phyloP scores from a whole-genome alignment of 1,140 invertebrate species.

The Riptortus pedestris region DNA sequence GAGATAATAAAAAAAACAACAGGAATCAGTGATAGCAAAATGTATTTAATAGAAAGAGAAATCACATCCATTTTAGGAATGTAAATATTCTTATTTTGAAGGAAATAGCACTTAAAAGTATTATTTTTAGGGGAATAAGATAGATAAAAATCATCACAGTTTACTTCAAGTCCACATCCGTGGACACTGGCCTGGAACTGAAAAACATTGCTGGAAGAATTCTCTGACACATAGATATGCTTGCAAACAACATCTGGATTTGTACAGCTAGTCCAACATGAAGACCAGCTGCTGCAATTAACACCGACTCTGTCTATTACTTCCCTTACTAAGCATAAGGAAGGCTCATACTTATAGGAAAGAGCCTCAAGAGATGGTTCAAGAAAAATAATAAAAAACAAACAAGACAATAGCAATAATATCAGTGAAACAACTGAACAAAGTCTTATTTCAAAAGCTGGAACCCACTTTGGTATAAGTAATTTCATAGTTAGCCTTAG shows the following conservation, averaged over 20 bases:
- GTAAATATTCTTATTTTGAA: not conserved
- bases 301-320: slow-evolving; percentile 26
- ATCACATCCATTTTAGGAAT: not conserved
- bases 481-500: not conserved
- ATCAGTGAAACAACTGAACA: slow-evolving; percentile 5
- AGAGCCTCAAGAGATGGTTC: not conserved
- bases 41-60: not conserved
- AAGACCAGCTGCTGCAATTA: slow-evolving; percentile 36
- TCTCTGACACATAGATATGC: slow-evolving; percentile 33
- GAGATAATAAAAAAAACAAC: slow-evolving; percentile 9
- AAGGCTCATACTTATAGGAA: not conserved
- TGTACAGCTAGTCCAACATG: slow-evolving; percentile 36
- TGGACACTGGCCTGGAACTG: slow-evolving; percentile 35
- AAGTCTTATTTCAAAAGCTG: not conserved
- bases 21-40: slow-evolving; percentile 13
- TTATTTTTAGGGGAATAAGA: slow-evolving; percentile 15
- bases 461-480: not conserved
- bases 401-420: slow-evolving; percentile 5
- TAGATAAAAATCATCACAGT: slow-evolving; percentile 33
- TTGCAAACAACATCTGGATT: slow-evolving; percentile 34
- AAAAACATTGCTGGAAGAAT: not conserved
- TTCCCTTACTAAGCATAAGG: not conserved
- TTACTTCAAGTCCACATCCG: slow-evolving; percentile 36
- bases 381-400: not conserved
- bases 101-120: slow-evolving; percentile 13